Evolutionary conservation across 2,888 invertebrate species (phyloP), one percentile per base, ranked within the genome.

Genomic region (Portevinia maculata): DNA sequence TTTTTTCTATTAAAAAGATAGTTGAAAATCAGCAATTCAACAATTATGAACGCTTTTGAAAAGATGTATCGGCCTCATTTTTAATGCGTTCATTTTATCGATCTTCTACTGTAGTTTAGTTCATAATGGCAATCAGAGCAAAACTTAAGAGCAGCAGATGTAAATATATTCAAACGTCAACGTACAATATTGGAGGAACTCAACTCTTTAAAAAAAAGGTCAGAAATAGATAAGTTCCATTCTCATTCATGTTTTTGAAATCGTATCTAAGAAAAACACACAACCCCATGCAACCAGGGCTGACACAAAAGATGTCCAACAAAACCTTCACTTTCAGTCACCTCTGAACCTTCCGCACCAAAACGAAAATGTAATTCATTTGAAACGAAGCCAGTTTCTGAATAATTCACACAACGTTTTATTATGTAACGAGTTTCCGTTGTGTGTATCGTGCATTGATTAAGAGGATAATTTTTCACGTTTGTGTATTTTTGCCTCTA

Each of bases 401-500:
- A 81, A 76, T 81, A 76, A 81, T 81, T 71, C 70, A 70, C 75
- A 70, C 62, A 67, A 48, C 28, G 48, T 79, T 67, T 7, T 34
- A 39, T 74, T 21, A 34, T 67, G 44, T 44, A 37, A 32, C 50
- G 39, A 57, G 48, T 74, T 74, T 74, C 76, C 69, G 69, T 64
- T 70, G 64, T 50, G 55, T 57, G 53, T 59, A 34, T 50, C 81
- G 65, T 71, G 83, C 83, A 83, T 83, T 83, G 83, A 83, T 83
- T 83, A 83, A 78, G 83, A 73, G 78, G 83, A 83, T 83, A 78
- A 83, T 83, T 83, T 78, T 67, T 83, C 73, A 83, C 60, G 62
- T 62, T 64, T 52, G 37, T 62, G 69, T 28, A 44, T 50, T 52
- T 50, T 62, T 32, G 44, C 60, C 13, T 3, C 34, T 59, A 19